Evolutionary conservation across 2,888 invertebrate species (phyloP).

Genomic region (Mesochorus sp.): DNA sequence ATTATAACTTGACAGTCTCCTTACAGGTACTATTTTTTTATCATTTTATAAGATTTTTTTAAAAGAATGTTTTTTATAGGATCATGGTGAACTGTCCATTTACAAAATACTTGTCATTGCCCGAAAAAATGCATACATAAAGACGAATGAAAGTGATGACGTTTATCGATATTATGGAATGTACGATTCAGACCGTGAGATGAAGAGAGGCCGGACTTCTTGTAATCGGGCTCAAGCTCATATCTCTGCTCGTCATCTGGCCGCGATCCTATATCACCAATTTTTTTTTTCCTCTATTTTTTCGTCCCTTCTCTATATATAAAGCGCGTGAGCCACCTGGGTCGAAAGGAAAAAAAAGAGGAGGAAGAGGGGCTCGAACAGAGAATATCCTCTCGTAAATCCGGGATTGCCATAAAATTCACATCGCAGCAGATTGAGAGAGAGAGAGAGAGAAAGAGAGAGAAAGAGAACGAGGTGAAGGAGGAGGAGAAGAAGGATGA

Average conservation of each 20-base stretch:
- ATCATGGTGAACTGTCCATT: too few relatives aligned
- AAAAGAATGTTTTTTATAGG: too few relatives aligned
- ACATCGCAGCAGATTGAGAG: constrained; percentile 39
- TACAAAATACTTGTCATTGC: too few relatives aligned
- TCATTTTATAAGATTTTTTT: too few relatives aligned
- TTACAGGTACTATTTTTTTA: too few relatives aligned
- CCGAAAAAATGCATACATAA: too few relatives aligned
- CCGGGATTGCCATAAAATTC: constrained; percentile 53
- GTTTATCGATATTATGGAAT: not conserved
- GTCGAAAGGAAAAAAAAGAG: constrained; percentile 43
- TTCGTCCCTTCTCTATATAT: constrained; percentile 3
- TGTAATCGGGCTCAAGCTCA: constrained; percentile 17
- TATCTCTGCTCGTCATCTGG: constrained; percentile 48
- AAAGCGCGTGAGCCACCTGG: not conserved
- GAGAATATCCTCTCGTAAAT: constrained; percentile 54
- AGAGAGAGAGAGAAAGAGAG: too few relatives aligned
- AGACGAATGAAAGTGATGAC: too few relatives aligned
- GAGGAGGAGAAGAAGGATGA: too few relatives aligned
- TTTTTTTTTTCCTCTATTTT: not conserved
- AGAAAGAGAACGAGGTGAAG: too few relatives aligned
- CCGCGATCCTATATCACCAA: constrained; percentile 9
- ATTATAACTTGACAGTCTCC: too few relatives aligned
- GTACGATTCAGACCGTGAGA: not conserved
- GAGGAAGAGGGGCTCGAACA: constrained; percentile 25
- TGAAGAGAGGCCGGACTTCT: constrained; percentile 15